A percentile compares a stretch with the other conserved stretches of the same genome.
Evolutionary conservation across 53 echinoderm and acorn worm species (phyloP).

Genomic region (Echinarachnius parma): DNA sequence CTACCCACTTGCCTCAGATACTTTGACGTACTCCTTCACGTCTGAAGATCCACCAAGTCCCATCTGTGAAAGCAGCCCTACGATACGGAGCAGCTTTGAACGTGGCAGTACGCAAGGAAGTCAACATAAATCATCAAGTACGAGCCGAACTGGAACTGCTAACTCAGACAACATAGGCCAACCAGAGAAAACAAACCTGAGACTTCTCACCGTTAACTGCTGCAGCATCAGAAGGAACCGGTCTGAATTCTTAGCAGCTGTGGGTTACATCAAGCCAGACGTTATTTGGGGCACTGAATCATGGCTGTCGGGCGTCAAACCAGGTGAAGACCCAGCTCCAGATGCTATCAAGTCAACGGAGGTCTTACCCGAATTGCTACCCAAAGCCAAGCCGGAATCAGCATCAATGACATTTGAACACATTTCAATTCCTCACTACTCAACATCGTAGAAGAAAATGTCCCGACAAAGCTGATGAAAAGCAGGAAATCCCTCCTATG

Average conservation of each 20-base stretch:
- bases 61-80: conserved; percentile 16
- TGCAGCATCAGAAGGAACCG: conserved; percentile 25
- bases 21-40: conserved; percentile 1
- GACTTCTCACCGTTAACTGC: conserved; percentile 30
- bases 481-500: conserved; percentile 20
- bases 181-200: conserved; percentile 18
- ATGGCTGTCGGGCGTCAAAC: conserved; percentile 5
- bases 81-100: not conserved
- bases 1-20: not conserved
- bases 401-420: not conserved
- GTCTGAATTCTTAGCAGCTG: conserved; percentile 12
- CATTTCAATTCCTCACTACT: conserved; percentile 14
- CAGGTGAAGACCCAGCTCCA: conserved; percentile 1
- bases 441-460: conserved; percentile 11
- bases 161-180: not conserved
- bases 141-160: not conserved
- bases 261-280: conserved; percentile 31
- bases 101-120: too few relatives aligned
- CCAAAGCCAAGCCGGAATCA: not conserved
- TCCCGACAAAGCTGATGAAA: conserved; percentile 1
- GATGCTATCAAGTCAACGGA: conserved; percentile 23
- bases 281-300: conserved; percentile 33
- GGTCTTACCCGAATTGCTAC: conserved; percentile 5
- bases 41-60: conserved; percentile 11
- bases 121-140: too few relatives aligned